A percentile compares a stretch with the other conserved stretches of the same genome.
Conservation (phyloP, 2,888 invertebrate genomes). For the Lithophane leautieri region DNA sequence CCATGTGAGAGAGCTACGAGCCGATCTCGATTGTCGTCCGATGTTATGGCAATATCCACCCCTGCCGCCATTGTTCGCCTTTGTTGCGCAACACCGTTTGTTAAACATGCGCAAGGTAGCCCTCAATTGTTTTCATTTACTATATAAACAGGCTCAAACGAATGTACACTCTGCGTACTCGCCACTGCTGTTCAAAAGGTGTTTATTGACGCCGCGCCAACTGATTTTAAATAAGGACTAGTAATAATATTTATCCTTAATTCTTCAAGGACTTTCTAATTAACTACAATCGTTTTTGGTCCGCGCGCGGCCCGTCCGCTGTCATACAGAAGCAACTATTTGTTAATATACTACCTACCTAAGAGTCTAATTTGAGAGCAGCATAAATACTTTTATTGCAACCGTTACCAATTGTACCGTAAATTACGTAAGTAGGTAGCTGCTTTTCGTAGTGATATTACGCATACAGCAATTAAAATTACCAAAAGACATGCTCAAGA, state of each 20-base stretch:
- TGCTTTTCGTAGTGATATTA: background rate
- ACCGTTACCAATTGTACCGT: background rate
- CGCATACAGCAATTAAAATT: background rate
- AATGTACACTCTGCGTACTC: constrained; percentile 45
- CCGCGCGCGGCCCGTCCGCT: too few species aligned
- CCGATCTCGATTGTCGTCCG: constrained; percentile 73
- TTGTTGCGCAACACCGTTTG: constrained; percentile 86
- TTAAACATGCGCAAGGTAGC: constrained; percentile 82
- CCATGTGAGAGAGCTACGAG: constrained; percentile 63
- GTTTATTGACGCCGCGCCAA: constrained; percentile 38
- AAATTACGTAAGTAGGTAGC: background rate
- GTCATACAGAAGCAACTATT: constrained; percentile 7
- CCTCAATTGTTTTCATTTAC: constrained; percentile 81
- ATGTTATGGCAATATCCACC: constrained; percentile 87
- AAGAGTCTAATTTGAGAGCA: constrained; percentile 8
- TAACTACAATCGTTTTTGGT: too few species aligned
- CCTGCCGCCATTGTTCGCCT: constrained; percentile 83
- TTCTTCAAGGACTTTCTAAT: too few species aligned
- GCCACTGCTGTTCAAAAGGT: constrained; percentile 35
- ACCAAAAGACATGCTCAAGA: background rate
- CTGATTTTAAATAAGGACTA: constrained; percentile 30
- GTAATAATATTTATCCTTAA: constrained; percentile 9
- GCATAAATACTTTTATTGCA: constrained; percentile 6
- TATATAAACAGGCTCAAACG: constrained; percentile 78
- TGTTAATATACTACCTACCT: background rate